Base-by-base conservation (phyloP, 2,797 vertebrate species). In the Carcharodon carcharias region DNA sequence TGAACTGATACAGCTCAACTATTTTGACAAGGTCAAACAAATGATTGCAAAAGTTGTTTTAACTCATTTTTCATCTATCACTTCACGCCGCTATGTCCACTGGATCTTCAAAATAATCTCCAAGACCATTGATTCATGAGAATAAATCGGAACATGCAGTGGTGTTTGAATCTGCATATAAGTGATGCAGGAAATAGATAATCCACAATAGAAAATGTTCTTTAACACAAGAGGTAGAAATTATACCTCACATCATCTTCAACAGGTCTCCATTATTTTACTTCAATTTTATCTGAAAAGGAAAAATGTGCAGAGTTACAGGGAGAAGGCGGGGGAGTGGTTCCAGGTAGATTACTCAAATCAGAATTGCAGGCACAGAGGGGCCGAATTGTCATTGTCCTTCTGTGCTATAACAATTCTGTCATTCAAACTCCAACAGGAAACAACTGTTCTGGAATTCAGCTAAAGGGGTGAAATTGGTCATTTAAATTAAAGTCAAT, bases 11-110 rank as follows among this genome's bases (percentile, higher is more conserved):
- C 31, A 6, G 12, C 58, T n/a, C 88, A 35, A 35, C 18, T 91
- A 91, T 58, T 63, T 35, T 91, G 56, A 91, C 88, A 91, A 91
- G 88, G 88, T 89, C 87, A 58, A 89, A 28, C 23, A 89, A 89
- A 56, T 35, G 54, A 91, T 35, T 14, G 56, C 2, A 91, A 4
- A 85, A 85, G 40, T 61, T 58, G 56, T 91, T 91, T 61, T 35
- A 61, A 35, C 12, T 18, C 5, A 1, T n/a, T 61, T 91, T 91
- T 61, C 88, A 61, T 16, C 56, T 31, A 91, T 61, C 5, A 91
- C 14, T 91, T 91, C 56, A 50, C 1, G 21, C 40, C 18, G 21
- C 4, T 61, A 2, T 61, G 12, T 18, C 54, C 23, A 31, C 28
- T 58, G 54, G 28, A 35, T 58, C 56, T 91, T 61, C 56, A 91